Conservation (phyloP, 2,797 vertebrate genomes). For the Gymnocypris eckloni region DNA sequence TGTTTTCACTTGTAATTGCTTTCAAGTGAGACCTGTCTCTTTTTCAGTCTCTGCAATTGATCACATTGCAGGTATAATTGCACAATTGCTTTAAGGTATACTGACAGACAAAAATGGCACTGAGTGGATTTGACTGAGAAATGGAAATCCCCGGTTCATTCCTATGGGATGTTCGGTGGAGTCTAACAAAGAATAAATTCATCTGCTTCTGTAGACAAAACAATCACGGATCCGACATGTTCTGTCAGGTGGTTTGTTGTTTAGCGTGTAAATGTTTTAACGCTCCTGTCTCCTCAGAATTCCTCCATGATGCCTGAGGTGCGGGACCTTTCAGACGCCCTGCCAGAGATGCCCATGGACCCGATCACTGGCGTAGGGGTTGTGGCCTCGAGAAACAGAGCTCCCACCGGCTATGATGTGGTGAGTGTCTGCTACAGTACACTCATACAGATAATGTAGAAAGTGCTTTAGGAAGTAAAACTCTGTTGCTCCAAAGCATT, state of each 20-base stretch:
- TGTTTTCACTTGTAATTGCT: background rate
- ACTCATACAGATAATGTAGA: background rate
- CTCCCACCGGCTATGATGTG: constrained; percentile 94
- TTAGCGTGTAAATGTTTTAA: constrained; percentile 4
- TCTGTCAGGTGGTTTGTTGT: constrained; percentile 11
- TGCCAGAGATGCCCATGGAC: constrained; percentile 92
- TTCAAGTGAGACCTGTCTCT: background rate
- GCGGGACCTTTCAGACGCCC: constrained; percentile 91
- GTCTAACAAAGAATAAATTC: background rate
- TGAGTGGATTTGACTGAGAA: background rate
- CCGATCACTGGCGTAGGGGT: constrained; percentile 97
- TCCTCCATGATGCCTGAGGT: constrained; percentile 93
- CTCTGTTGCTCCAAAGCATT: background rate
- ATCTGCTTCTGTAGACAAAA: constrained; percentile 11
- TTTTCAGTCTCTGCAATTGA: background rate
- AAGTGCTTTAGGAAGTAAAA: background rate
- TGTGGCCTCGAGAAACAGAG: constrained; percentile 91
- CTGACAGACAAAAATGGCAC: background rate
- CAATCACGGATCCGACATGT: constrained; percentile 10
- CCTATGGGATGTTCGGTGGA: background rate
- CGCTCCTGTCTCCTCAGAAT: constrained; percentile 74
- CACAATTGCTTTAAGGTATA: background rate
- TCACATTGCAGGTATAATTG: background rate
- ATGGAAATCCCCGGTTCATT: constrained; percentile 21
- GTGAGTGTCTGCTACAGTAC: constrained; percentile 75